Evolutionary conservation across 2,888 invertebrate genomes (phyloP).

Genomic region (Meandrusa payeni): DNA sequence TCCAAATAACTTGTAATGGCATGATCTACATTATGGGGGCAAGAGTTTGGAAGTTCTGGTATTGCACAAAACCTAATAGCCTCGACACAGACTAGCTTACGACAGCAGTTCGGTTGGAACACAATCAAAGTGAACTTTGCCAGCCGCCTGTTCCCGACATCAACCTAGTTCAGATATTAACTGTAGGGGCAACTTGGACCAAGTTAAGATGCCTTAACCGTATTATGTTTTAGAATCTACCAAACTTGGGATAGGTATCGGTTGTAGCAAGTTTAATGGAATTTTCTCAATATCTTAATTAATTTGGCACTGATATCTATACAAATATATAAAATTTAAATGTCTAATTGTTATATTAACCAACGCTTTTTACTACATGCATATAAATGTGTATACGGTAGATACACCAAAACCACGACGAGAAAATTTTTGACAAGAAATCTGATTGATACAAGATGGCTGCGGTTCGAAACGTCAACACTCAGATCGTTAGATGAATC

Average conservation of each 20-base stretch:
- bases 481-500: too few species aligned
- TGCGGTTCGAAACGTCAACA: too few species aligned
- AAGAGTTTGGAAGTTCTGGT: slow-evolving; percentile 19
- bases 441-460: too few species aligned
- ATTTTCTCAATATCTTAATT: slow-evolving; percentile 1
- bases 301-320: too few species aligned
- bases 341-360: too few species aligned
- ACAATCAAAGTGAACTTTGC: slow-evolving; percentile 32
- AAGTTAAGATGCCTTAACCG: slow-evolving; percentile 33
- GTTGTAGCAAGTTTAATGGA: slow-evolving; percentile 1
- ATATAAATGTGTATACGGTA: too few species aligned
- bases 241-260: slow-evolving; percentile 11
- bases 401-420: too few species aligned
- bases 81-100: slow-evolving; percentile 23
- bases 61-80: slow-evolving; percentile 24
- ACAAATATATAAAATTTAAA: too few species aligned
- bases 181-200: slow-evolving; percentile 31
- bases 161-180: slow-evolving; percentile 31
- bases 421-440: too few species aligned
- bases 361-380: too few species aligned
- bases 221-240: slow-evolving; percentile 25
- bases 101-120: slow-evolving; percentile 25
- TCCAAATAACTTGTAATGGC: neutral
- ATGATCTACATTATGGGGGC: slow-evolving; percentile 13
- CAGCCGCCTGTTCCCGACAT: slow-evolving; percentile 27